phyloP scores from a whole-genome alignment of 2,113 vertebrate genomes.

The Sisor rabdophorus region DNA sequence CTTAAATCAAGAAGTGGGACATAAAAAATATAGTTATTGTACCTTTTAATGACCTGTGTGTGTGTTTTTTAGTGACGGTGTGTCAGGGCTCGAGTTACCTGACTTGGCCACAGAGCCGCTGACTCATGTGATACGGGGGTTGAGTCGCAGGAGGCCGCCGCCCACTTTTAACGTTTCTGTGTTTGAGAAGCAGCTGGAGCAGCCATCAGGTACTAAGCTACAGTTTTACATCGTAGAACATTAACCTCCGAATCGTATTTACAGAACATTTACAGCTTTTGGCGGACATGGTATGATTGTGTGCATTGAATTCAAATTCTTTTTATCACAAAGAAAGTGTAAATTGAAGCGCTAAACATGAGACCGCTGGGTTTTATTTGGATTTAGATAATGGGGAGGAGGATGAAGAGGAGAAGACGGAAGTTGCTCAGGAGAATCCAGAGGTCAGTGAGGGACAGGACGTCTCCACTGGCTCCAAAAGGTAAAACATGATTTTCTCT shows the following conservation, averaged over 20 bases:
- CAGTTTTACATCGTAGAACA: too few relatives aligned
- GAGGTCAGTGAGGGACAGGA: conserved; percentile 25
- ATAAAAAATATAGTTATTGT: neutral
- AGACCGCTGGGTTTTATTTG: neutral
- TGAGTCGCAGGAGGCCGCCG: conserved; percentile 41
- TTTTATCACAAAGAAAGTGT: too few relatives aligned
- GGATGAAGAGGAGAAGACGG: neutral
- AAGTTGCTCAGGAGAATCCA: conserved; percentile 13
- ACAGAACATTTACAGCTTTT: neutral
- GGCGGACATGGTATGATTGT: too few relatives aligned
- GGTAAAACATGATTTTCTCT: conserved; percentile 7
- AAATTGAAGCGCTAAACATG: too few relatives aligned
- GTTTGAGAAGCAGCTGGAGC: conserved; percentile 40
- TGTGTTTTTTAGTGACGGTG: conserved; percentile 57
- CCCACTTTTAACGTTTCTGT: conserved; percentile 37
- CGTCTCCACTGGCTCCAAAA: conserved; percentile 30
- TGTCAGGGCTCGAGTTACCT: conserved; percentile 61
- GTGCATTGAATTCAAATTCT: too few relatives aligned
- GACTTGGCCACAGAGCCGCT: conserved; percentile 59
- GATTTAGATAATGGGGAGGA: neutral
- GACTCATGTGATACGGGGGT: conserved; percentile 31
- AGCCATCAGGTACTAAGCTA: conserved; percentile 29
- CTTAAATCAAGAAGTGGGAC: too few relatives aligned
- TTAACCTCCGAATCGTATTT: neutral
- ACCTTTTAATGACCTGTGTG: conserved; percentile 1